Base-by-base conservation (phyloP, 2,888 invertebrate species). In the Lasius platythorax region DNA sequence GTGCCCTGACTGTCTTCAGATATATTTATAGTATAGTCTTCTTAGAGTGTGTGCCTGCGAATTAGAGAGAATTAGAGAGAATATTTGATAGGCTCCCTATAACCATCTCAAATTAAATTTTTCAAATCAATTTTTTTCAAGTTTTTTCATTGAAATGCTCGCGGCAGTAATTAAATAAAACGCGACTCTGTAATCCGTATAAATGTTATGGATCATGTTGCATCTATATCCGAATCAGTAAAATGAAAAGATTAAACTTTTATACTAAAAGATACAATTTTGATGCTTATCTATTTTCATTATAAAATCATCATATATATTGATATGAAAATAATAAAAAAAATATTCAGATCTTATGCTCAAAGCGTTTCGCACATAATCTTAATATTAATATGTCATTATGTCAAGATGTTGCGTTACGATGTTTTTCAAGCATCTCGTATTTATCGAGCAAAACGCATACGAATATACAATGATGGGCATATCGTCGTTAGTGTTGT, bases 1-100 rank as follows among this genome's bases (percentile, higher is more conserved):
- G 86, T 87, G 85, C 82, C 61, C 89, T 63, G 90, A 90, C 90
- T 90, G 89, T 88, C 89, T 91, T 92, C 84, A 85, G 87, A 85
- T 78, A 83, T 92, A 92, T 92, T 92, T 91, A 92, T 92, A 92
- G 89, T 84, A 84, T 82, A 90, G 88, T 87, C 90, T 91, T 87
- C 88, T 91, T 88, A 88, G 87, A 43, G 11, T 30, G 33, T 50
- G 18, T 82, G 43, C 37, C 86, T 83, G 86, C 84, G 87, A 88
- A 87, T 87, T 87, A 84, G 87, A 87, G 86, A 86, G 87, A 88
- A 87, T 87, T 87, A 84, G 87, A 87, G 86, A 86, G 88, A 90
- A 90, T 37, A 37, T 90, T 89, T 87, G 86, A 83, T n/a, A 56
- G n/a, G 79, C 66, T 82, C 70, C 37, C 87, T 66, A 5, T 37